Evolutionary conservation across 2,888 invertebrate genomes (phyloP).

Genomic region (Abrostola triplasia): DNA sequence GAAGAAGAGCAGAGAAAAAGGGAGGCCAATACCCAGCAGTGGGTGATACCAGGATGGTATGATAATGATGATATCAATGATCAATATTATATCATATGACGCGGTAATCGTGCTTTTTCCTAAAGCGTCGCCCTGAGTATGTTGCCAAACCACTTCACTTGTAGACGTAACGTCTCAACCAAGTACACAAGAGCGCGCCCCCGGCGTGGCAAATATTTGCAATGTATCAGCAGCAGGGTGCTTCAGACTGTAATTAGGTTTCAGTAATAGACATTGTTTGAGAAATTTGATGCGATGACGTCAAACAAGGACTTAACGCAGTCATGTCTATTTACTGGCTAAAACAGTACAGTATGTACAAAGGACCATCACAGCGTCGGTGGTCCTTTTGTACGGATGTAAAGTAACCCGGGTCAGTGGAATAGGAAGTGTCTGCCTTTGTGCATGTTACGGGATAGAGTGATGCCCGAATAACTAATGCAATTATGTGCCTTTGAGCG

Average conservation of each 20-base stretch:
- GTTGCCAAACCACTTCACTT: not conserved
- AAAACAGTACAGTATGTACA: not conserved
- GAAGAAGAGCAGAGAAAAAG: no score
- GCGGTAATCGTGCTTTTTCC: not conserved
- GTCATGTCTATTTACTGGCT: not conserved
- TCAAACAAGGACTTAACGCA: not conserved
- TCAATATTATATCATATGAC: no score
- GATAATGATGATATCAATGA: no score
- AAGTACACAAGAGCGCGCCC: not conserved
- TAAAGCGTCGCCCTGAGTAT: not conserved
- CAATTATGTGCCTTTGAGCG: no score
- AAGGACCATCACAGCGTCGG: not conserved
- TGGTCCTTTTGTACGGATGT: not conserved
- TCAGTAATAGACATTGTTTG: conserved; percentile 12
- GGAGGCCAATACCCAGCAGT: no score
- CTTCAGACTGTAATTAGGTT: conserved; percentile 14
- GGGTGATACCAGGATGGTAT: no score
- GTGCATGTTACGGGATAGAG: no score
- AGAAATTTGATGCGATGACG: not conserved
- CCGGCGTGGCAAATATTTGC: conserved; percentile 30
- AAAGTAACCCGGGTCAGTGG: not conserved
- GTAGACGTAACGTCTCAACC: not conserved
- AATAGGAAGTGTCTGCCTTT: not conserved
- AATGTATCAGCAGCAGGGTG: conserved; percentile 8
- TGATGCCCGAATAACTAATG: no score